phyloP scores from a whole-genome alignment of 1,140 invertebrate species.

The Apis dorsata region DNA sequence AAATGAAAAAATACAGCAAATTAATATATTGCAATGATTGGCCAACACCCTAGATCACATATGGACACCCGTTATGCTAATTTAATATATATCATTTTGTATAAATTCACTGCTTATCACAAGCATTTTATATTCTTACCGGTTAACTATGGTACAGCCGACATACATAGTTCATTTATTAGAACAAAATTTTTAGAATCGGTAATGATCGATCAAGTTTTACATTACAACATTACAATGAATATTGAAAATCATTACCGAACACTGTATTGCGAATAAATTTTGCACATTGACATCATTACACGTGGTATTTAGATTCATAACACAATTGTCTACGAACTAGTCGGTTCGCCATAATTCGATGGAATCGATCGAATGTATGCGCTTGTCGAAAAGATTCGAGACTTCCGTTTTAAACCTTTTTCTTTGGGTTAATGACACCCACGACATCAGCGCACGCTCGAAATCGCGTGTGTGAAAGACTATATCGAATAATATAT shows the following conservation, averaged over 20 bases:
- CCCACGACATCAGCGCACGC: conserved; percentile 5
- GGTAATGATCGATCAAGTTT: conserved; percentile 3
- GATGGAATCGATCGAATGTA: conserved; percentile 5
- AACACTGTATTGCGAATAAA: background rate
- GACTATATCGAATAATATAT: too few species aligned
- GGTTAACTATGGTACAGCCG: conserved; percentile 3
- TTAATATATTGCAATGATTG: conserved; percentile 62
- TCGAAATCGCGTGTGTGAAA: background rate
- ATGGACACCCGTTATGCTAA: conserved; percentile 65
- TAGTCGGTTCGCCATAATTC: background rate
- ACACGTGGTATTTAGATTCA: background rate
- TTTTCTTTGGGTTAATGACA: conserved; percentile 34
- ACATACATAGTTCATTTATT: background rate
- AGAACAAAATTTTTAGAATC: background rate
- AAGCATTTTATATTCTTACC: conserved; percentile 7
- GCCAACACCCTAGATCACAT: conserved; percentile 45
- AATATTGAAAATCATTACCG: background rate
- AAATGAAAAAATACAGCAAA: conserved; percentile 27
- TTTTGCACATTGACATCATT: background rate
- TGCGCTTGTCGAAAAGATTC: background rate
- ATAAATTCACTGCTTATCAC: conserved; percentile 49
- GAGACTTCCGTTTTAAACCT: background rate
- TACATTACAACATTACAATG: too few species aligned
- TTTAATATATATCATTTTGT: conserved; percentile 59
- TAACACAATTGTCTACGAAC: too few species aligned